phyloP scores from a whole-genome alignment of 2,113 vertebrate species.

The Chloropsis hardwickii region DNA sequence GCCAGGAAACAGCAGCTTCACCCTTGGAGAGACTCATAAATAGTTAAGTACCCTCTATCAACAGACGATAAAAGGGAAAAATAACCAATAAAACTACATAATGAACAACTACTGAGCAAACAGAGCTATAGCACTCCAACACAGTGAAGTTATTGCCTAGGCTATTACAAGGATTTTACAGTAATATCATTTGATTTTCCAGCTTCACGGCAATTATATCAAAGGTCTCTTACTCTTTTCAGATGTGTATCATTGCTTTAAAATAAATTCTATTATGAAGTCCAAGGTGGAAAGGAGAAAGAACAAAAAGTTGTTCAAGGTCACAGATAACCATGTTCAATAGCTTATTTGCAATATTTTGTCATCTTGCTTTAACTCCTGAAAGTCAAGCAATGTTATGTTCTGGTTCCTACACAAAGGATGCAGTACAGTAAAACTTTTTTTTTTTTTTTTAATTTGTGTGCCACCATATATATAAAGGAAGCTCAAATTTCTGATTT shows the following conservation, averaged over 20 bases:
- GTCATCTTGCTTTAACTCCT: not conserved
- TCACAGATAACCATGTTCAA: not conserved
- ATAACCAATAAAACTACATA: conserved; percentile 70
- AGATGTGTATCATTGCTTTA: not conserved
- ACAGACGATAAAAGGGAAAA: conserved; percentile 49
- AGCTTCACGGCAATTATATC: conserved; percentile 35
- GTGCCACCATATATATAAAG: not conserved
- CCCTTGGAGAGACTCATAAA: conserved; percentile 59
- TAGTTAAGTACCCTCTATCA: conserved; percentile 63
- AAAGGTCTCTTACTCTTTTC: conserved; percentile 10
- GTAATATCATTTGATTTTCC: conserved; percentile 57
- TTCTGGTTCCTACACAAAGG: not conserved
- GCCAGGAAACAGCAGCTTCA: conserved; percentile 54
- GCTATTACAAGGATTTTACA: conserved; percentile 51
- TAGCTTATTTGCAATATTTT: not conserved
- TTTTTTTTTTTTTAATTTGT: not conserved
- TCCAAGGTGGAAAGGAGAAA: not conserved
- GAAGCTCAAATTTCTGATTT: conserved; percentile 16
- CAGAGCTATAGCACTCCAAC: not conserved
- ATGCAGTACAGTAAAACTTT: not conserved
- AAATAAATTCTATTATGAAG: conserved; percentile 18
- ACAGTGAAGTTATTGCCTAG: conserved; percentile 46
- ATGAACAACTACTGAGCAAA: conserved; percentile 70
- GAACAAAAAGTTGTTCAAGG: not conserved
- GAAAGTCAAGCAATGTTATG: not conserved